Base-by-base conservation (phyloP, 2,888 invertebrate species). In the Siphlonurus alternatus region DNA sequence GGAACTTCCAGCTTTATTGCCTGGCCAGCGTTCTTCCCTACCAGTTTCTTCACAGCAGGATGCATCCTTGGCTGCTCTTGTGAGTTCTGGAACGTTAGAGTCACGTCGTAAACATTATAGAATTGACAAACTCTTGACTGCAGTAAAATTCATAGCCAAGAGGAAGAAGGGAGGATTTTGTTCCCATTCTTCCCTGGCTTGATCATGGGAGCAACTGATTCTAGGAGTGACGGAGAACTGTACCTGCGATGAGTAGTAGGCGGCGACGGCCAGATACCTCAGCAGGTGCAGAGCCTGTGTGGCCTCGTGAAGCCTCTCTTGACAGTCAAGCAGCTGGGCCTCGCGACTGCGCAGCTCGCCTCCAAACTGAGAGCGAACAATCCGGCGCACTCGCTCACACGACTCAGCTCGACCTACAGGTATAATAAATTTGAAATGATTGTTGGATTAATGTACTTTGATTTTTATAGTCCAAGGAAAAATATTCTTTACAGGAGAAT, bases 41-140 rank as follows among this genome's bases (percentile, higher is more conserved):
- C 77, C 15, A 88, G 77, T 70, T 86, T 86, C 65, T 86, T 85
- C 0, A 89, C 76, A 0, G 91, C 86, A 0, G 91, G 91, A 76
- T 92, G 92, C 61, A 91, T 80, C 2, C 79, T 74, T 22, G 74
- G 76, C 69, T 81, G 80, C 59, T 54, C 59, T 59, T 51, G 10
- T 10, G 53, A 10, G n/a, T 10, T 10, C 53, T 51, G 53, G n/a
- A 51, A 51, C n/a, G n/a, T n/a, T n/a, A n/a, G n/a, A n/a, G n/a
- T n/a, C n/a, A n/a, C n/a, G n/a, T n/a, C n/a, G n/a, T n/a, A n/a
- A n/a, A n/a, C n/a, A n/a, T n/a, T n/a, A n/a, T n/a, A n/a, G n/a
- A n/a, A n/a, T n/a, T n/a, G n/a, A n/a, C n/a, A n/a, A n/a, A n/a
- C n/a, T n/a, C n/a, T n/a, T n/a, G n/a, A n/a, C n/a, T n/a, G n/a